Percentiles rank a stretch among this genome's conserved stretches.
These are phyloP conservation scores for Aspidoscelis tigris DNA, from an alignment of 2,113 vertebrate genomes.

Conservation along the genomic window DNA sequence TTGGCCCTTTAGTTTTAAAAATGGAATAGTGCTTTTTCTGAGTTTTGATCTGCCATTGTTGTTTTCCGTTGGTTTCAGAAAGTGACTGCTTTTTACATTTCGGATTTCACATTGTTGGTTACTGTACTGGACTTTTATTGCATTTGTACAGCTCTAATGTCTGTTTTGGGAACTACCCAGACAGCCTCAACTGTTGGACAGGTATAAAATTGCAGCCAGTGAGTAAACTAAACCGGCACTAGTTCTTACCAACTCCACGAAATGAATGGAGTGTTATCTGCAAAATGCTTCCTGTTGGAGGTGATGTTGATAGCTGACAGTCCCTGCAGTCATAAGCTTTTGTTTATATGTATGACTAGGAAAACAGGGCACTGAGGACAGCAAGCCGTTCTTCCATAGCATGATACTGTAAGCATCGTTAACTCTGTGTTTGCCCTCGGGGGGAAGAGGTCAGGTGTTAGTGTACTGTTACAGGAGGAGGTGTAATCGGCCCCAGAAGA, in stretches of 20 bases:
- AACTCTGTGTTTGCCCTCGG: neutral
- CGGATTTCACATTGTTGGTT: neutral
- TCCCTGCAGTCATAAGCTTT: neutral
- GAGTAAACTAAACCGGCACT: neutral
- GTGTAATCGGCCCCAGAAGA: neutral
- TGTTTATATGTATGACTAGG: neutral
- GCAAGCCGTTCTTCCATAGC: neutral
- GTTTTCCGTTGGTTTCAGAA: neutral
- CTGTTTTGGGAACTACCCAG: neutral
- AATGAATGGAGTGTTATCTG: neutral
- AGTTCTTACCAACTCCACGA: neutral
- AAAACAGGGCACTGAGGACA: neutral
- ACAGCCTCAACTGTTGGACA: neutral
- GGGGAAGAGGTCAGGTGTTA: conserved; percentile 5
- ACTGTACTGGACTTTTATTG: neutral
- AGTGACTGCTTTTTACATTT: neutral
- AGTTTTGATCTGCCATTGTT: neutral
- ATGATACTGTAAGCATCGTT: neutral
- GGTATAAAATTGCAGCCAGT: neutral
- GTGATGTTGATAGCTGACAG: neutral
- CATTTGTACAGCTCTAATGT: neutral
- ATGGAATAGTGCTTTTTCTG: neutral
- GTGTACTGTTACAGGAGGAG: conserved; percentile 3
- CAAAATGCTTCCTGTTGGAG: neutral
- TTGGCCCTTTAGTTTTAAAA: neutral